Percentiles rank a stretch among this genome's conserved stretches.
phyloP scores from a whole-genome alignment of 1,140 invertebrate species.

The Neodiprion pinetum region DNA sequence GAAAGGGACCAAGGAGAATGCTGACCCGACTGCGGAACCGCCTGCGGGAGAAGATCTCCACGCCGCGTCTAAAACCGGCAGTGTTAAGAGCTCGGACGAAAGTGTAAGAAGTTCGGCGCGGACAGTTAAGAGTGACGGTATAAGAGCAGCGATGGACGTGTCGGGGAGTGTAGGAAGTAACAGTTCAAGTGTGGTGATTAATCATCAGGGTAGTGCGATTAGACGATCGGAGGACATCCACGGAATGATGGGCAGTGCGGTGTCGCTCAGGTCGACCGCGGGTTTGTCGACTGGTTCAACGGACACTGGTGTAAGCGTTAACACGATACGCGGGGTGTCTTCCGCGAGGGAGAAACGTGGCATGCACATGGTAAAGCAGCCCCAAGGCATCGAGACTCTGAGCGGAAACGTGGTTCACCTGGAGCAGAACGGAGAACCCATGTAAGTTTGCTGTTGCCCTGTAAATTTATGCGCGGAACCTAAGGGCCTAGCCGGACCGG shows the following conservation, averaged over 20 bases:
- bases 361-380: conserved; percentile 48
- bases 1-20: no score
- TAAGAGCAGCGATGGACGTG: neutral
- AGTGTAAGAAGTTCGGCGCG: neutral
- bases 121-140: neutral
- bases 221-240: neutral
- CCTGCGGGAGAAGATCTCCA: no score
- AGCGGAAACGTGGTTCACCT: conserved; percentile 54
- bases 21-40: no score
- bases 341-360: conserved; percentile 54
- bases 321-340: conserved; percentile 55
- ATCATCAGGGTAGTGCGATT: neutral
- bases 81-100: no score
- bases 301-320: conserved; percentile 57
- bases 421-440: conserved; percentile 53
- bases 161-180: neutral
- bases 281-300: conserved; percentile 50
- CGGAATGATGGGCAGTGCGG: conserved; percentile 44
- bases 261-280: conserved; percentile 47
- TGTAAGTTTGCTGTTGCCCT: conserved; percentile 41
- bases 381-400: conserved; percentile 56
- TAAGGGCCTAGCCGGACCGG: neutral
- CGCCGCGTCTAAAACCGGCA: no score
- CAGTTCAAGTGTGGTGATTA: neutral
- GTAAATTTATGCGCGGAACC: neutral